Evolutionary conservation across 2,797 vertebrate species (phyloP), one percentile per base, ranked within the genome.

Genomic region (Podarcis siculus): DNA sequence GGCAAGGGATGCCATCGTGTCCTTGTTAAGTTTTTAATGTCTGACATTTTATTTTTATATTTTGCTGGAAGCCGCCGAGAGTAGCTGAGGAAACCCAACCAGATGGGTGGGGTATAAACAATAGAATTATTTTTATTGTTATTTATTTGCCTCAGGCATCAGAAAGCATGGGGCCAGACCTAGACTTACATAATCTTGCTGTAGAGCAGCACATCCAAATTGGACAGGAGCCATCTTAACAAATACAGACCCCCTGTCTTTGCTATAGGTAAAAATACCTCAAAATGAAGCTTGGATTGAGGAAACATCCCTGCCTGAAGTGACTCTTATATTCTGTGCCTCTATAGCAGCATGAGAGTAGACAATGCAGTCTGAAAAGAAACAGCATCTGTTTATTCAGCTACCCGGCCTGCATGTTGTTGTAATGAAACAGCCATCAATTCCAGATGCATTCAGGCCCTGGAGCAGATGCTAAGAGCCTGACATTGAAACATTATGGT

Each of bases 321-420:
- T 88, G 92, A 93, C 83, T 83, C 92, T 83, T 91, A 80, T 81
- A 79, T 88, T 92, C 79, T 85, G 86, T 87, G 79, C 45, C 75
- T 91, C 15, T 1, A 75, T 1, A 8, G 86, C 67, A 89, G 79
- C 42, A 79, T 17, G 32, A 91, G 67, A 87, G 92, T 92, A 35
- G 75, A 95, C 92, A 94, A 90, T 42, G 76, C 80, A 92, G 86
- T 84, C 73, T 86, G 85, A 93, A 90, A 95, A 90, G 80, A 90
- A 92, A 88, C 13, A 90, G 77, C 85, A 88, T 91, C 88, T 86
- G 88, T 89, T 89, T 94, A 90, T 94, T 91, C 21, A 21, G 61
- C 72, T 89, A 25, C 35, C 89, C n/a, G 91, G 82, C 32, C 45
- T 12, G 35, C 72, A 76, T 66, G 55, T 72, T 85, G 27, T 86